Evolutionary conservation across 2,113 vertebrate species (phyloP).

Genomic region (Columba livia): DNA sequence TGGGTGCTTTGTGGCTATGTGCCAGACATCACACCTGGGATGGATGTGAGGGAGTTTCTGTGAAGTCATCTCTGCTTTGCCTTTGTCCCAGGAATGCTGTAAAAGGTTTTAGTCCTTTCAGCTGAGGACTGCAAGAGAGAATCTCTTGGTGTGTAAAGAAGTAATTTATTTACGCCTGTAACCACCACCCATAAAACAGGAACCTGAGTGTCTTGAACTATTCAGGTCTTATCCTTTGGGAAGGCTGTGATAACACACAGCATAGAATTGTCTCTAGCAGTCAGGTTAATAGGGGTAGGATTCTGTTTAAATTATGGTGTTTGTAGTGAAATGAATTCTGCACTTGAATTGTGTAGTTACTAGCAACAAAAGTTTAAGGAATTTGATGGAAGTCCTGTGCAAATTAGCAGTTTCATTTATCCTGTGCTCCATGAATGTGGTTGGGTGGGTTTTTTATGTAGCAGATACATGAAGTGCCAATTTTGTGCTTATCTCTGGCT

Average conservation of each 20-base stretch:
- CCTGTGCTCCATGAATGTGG: background rate
- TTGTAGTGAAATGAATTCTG: background rate
- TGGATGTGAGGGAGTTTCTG: background rate
- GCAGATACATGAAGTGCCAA: background rate
- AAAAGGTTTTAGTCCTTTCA: background rate
- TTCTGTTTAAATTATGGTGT: background rate
- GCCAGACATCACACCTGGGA: background rate
- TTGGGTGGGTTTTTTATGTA: background rate
- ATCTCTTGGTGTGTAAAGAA: background rate
- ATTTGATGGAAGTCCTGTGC: background rate
- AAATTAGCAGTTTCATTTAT: background rate
- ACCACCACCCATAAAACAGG: background rate
- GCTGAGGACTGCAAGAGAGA: background rate
- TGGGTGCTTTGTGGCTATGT: background rate
- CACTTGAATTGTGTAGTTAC: background rate
- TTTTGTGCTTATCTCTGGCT: background rate
- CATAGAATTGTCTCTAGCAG: background rate
- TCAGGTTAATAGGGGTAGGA: background rate
- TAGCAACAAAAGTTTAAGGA: background rate
- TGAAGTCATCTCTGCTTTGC: background rate
- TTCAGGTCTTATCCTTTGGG: background rate
- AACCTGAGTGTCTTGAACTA: accelerated
- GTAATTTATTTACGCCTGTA: background rate
- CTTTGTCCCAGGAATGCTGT: background rate
- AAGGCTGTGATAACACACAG: background rate